phyloP scores from a whole-genome alignment of 2,113 vertebrate genomes.

The Planiliza haematocheilus region DNA sequence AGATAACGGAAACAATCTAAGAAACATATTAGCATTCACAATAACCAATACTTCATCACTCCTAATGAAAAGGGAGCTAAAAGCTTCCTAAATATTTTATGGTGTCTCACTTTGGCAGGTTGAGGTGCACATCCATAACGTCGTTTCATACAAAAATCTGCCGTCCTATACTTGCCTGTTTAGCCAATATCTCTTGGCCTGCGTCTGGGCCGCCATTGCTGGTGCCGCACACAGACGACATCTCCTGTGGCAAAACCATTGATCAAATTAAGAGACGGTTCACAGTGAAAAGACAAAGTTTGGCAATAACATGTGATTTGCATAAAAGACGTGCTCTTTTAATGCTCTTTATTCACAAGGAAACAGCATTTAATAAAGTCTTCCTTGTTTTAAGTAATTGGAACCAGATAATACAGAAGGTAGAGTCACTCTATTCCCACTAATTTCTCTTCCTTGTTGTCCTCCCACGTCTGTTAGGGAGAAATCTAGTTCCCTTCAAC shows the following conservation, averaged over 20 bases:
- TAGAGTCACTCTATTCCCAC: neutral
- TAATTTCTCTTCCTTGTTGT: slow-evolving; percentile 21
- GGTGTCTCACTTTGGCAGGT: neutral
- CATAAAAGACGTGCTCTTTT: neutral
- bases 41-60: neutral
- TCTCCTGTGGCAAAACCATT: slow-evolving; percentile 43
- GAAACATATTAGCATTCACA: neutral
- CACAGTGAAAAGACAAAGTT: slow-evolving; percentile 3
- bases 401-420: slow-evolving; percentile 13
- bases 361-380: neutral
- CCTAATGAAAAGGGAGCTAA: neutral
- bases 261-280: slow-evolving; percentile 1
- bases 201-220: slow-evolving; percentile 50
- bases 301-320: neutral
- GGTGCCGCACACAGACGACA: slow-evolving; percentile 73
- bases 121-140: neutral
- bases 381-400: slow-evolving; percentile 9
- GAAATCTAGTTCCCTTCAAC: neutral
- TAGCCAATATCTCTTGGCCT: slow-evolving; percentile 31
- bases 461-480: slow-evolving; percentile 3
- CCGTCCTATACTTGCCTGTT: slow-evolving; percentile 45
- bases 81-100: neutral
- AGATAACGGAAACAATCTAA: neutral
- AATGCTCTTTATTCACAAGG: slow-evolving; percentile 8
- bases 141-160: neutral